These are phyloP conservation scores for Torymus auratus DNA, from an alignment of 2,888 invertebrate genomes.

Conservation along the genomic window DNA sequence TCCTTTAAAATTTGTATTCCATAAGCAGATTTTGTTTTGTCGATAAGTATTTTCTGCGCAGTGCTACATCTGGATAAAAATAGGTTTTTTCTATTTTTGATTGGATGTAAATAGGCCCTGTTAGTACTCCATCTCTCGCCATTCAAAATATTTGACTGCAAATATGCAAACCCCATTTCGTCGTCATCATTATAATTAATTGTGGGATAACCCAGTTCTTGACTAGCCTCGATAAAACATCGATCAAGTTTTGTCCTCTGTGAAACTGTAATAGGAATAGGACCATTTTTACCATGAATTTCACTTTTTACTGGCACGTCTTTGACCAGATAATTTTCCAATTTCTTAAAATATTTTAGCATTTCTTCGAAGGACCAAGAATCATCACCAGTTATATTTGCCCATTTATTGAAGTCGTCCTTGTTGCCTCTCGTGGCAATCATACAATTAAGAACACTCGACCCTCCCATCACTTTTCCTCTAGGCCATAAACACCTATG, in stretches of 20 bases:
- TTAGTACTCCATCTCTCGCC: conserved; percentile 84
- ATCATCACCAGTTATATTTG: conserved; percentile 81
- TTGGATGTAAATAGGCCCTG: conserved; percentile 82
- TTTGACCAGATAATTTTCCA: conserved; percentile 83
- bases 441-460: conserved; percentile 80
- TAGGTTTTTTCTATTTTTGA: conserved; percentile 80
- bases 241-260: conserved; percentile 73
- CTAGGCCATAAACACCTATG: conserved; percentile 94
- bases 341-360: conserved; percentile 86
- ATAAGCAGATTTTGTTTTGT: conserved; percentile 79
- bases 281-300: conserved; percentile 80
- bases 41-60: conserved; percentile 80
- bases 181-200: conserved; percentile 79
- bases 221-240: conserved; percentile 77
- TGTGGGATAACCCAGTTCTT: conserved; percentile 73
- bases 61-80: conserved; percentile 80
- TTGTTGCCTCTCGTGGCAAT: conserved; percentile 92
- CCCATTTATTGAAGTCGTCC: conserved; percentile 93
- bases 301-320: conserved; percentile 72
- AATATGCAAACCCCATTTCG: background rate
- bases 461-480: conserved; percentile 77
- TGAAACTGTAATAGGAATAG: conserved; percentile 79
- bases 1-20: conserved; percentile 81
- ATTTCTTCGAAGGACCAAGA: conserved; percentile 87
- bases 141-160: conserved; percentile 63